Evolutionary conservation across 2,888 invertebrate genomes (phyloP).

Genomic region (Pelosia muscerda): DNA sequence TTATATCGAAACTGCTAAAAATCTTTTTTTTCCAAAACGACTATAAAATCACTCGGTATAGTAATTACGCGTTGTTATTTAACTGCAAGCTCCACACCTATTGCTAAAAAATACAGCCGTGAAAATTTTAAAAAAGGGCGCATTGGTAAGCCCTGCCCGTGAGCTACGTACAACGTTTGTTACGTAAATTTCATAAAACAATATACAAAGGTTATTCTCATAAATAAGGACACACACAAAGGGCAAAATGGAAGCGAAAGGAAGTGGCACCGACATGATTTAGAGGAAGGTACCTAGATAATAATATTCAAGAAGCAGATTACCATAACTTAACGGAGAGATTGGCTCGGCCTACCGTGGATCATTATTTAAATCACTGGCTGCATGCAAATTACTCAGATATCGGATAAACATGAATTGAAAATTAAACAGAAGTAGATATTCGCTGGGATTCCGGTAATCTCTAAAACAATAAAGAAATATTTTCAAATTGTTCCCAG

Average conservation of each 20-base stretch:
- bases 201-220: conserved; percentile 58
- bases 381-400: conserved; percentile 62
- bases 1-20: too few species aligned
- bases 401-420: conserved; percentile 61
- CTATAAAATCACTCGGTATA: too few species aligned
- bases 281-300: conserved; percentile 56
- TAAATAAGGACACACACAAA: conserved; percentile 65
- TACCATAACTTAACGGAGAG: conserved; percentile 68
- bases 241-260: conserved; percentile 58
- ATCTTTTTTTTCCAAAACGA: too few species aligned
- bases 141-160: conserved; percentile 18
- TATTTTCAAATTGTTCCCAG: conserved; percentile 21
- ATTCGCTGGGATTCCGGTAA: conserved; percentile 45
- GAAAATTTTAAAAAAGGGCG: conserved; percentile 14
- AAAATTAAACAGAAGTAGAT: conserved; percentile 55
- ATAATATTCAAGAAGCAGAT: conserved; percentile 66
- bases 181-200: conserved; percentile 54
- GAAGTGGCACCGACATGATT: conserved; percentile 56
- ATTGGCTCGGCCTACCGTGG: conserved; percentile 58
- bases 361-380: conserved; percentile 70
- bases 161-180: conserved; percentile 34
- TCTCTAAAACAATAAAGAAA: conserved; percentile 37
- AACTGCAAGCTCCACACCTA: background rate
- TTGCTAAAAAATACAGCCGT: background rate
- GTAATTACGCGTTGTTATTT: background rate